These are phyloP conservation scores for Arctia plantaginis DNA, from an alignment of 2,888 invertebrate species.

Conservation along the genomic window DNA sequence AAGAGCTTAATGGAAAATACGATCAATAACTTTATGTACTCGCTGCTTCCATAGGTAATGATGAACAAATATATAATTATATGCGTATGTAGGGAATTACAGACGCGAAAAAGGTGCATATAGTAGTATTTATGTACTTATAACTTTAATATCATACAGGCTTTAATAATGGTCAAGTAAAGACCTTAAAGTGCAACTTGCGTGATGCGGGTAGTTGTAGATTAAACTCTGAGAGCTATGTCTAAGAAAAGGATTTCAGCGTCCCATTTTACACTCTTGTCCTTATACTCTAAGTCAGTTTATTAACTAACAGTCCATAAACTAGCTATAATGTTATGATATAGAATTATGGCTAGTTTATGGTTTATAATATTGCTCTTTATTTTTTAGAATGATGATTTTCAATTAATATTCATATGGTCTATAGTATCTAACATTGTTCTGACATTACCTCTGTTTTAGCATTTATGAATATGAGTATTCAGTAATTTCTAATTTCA, in stretches of 20 bases:
- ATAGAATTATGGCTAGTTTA: not conserved
- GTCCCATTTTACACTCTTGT: not conserved
- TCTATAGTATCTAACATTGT: not conserved
- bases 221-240: not conserved
- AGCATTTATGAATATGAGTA: not conserved
- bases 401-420: not conserved
- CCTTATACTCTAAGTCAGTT: not conserved
- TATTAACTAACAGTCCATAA: no score
- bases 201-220: not conserved
- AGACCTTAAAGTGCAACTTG: not conserved
- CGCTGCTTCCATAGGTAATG: slow-evolving; percentile 26
- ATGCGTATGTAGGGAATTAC: slow-evolving; percentile 34
- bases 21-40: slow-evolving; percentile 63
- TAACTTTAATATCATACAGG: not conserved
- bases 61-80: slow-evolving; percentile 18
- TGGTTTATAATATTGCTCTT: not conserved
- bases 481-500: not conserved
- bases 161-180: not conserved
- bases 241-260: not conserved
- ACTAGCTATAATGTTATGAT: not conserved
- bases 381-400: not conserved
- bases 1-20: slow-evolving; percentile 63
- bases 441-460: not conserved
- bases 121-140: slow-evolving; percentile 5
- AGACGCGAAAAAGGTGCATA: slow-evolving; percentile 24